Evolutionary conservation across 1,140 invertebrate genomes (phyloP).

Genomic region (Nephotettix cincticeps): DNA sequence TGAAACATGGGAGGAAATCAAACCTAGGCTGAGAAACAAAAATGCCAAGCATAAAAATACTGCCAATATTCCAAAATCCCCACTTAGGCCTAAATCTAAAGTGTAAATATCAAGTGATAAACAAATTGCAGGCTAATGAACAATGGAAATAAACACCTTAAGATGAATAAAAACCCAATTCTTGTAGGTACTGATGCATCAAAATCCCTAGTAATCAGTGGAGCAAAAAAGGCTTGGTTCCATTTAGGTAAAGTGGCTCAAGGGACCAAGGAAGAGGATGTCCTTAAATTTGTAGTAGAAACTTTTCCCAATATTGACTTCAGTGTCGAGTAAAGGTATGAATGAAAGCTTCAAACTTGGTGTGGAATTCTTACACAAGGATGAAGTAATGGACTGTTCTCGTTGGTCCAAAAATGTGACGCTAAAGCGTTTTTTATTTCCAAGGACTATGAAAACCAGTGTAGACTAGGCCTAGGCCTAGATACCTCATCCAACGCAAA

Average conservation of each 20-base stretch:
- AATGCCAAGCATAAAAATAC: too few species aligned
- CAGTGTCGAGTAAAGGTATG: neutral
- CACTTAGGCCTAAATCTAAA: too few species aligned
- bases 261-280: conserved; percentile 1
- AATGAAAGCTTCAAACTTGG: neutral
- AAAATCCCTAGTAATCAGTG: neutral
- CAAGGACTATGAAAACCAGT: neutral
- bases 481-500: neutral
- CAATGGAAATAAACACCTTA: neutral
- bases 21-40: too few species aligned
- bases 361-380: neutral
- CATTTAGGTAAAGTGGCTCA: conserved; percentile 18
- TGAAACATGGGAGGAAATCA: too few species aligned
- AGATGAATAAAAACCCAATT: neutral
- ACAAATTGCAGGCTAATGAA: too few species aligned
- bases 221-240: neutral
- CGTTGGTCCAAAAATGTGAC: neutral
- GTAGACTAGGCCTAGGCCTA: neutral
- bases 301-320: too few species aligned
- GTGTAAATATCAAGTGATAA: too few species aligned
- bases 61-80: too few species aligned
- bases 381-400: neutral
- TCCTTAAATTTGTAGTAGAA: neutral
- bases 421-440: neutral
- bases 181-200: neutral